These are phyloP conservation scores for Mormyrus hasselquistii DNA, from an alignment of 2,797 vertebrate species.

Conservation along the genomic window DNA sequence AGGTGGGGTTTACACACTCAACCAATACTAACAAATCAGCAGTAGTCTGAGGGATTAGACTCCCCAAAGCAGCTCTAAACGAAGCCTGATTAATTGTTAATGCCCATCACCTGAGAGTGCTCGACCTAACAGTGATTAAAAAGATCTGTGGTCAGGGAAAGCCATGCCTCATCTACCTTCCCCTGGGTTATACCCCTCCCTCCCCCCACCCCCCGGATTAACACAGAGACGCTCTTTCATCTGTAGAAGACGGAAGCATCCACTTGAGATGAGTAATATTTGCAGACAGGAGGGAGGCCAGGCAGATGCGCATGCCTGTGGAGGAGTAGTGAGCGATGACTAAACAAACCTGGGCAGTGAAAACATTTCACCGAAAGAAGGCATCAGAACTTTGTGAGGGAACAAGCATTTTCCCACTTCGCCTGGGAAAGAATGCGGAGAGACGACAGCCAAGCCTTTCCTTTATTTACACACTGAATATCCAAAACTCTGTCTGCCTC, in stretches of 20 bases:
- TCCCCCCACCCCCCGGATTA: not conserved
- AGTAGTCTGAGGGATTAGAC: constrained; percentile 37
- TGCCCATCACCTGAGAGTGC: constrained; percentile 49
- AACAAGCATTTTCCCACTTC: constrained; percentile 61
- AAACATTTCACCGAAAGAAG: constrained; percentile 21
- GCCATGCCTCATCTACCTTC: not conserved
- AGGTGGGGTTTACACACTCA: not conserved
- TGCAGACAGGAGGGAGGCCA: not conserved
- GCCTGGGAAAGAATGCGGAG: not conserved
- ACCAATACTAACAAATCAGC: not conserved
- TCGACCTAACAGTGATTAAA: constrained; percentile 32
- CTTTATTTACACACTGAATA: not conserved
- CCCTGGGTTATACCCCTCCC: not conserved
- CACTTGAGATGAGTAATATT: constrained; percentile 9
- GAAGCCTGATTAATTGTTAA: constrained; percentile 44
- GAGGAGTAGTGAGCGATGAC: not conserved
- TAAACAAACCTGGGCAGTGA: not conserved
- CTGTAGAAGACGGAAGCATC: not conserved
- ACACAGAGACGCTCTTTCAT: constrained; percentile 1
- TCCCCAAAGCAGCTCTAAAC: constrained; percentile 46
- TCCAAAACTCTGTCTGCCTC: not conserved
- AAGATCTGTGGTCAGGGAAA: not conserved
- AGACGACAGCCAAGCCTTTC: not conserved
- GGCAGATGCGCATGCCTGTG: not conserved
- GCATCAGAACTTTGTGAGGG: constrained; percentile 39